Evolutionary conservation across 1,140 invertebrate genomes (phyloP), one percentile per base, ranked within the genome.

Genomic region (Drosophila dunni): DNA sequence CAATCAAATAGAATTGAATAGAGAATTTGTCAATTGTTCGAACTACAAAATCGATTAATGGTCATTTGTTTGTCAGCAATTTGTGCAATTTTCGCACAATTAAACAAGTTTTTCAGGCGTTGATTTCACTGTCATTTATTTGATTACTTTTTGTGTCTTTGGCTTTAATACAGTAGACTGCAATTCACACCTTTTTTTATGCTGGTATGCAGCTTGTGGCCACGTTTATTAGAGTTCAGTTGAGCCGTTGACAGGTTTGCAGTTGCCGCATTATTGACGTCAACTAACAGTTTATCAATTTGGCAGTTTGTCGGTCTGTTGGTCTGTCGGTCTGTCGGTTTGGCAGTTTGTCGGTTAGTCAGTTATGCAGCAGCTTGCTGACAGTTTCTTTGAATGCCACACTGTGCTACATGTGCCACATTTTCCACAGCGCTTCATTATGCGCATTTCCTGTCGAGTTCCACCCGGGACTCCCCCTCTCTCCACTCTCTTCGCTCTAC

Each of bases 351-450:
- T 57, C 68, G 11, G 45, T 24, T 53, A 54, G 44, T 72, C 44
- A 38, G 34, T 57, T 46, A 42, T 45, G 50, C 45, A 45, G 20
- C 38, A n/a, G 33, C 46, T 7, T 40, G 70, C 40, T 67, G 70
- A 73, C 70, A 69, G 67, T 51, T 58, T 24, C 53, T 40, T 56
- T 60, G 62, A 29, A 20, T 69, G 66, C 60, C 68, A 36, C 57
- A 44, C 24, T 29, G 36, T 11, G 54, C 48, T 42, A 15, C 81
- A 83, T 84, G 77, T 80, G 73, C 50, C 72, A 64, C 75, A 84
- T 68, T 79, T 72, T 65, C 68, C 81, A 79, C 68, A 48, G 81
- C 74, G 69, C 78, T 85, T 85, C 75, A 85, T 85, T 85, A 85
- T 85, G 78, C 82, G 84, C 69, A 60, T 71, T 66, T 74, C 68